These are phyloP conservation scores for Staurois parvus DNA, from an alignment of 2,797 vertebrate genomes.

Conservation along the genomic window DNA sequence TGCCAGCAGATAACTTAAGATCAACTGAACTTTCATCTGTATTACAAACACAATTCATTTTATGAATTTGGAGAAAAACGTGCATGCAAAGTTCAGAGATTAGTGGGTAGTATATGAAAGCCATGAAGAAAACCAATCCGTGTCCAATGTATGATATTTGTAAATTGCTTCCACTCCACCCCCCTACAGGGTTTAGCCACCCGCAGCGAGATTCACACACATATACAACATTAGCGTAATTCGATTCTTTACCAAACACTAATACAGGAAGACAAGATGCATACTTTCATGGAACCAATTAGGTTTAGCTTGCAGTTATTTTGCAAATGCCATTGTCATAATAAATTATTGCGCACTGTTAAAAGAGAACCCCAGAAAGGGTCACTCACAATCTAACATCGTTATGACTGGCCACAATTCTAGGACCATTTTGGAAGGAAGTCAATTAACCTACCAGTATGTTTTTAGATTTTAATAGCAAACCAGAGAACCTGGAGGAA, in stretches of 20 bases:
- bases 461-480: neutral
- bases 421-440: neutral
- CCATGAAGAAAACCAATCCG: neutral
- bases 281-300: neutral
- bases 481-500: neutral
- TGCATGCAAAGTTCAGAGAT: neutral
- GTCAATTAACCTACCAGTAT: neutral
- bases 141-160: neutral
- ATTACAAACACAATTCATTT: neutral
- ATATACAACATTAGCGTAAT: neutral
- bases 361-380: neutral
- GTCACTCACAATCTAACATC: no score
- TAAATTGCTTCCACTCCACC: neutral
- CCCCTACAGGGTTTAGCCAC: neutral
- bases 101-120: neutral
- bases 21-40: neutral
- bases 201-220: neutral
- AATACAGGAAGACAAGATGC: neutral
- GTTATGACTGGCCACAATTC: neutral
- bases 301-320: neutral
- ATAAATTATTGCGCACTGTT: neutral
- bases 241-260: neutral
- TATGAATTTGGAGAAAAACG: neutral
- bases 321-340: neutral
- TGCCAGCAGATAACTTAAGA: conserved; percentile 7